Evolutionary conservation across 1,140 invertebrate genomes (phyloP).

Genomic region (Pectinophora gossypiella): DNA sequence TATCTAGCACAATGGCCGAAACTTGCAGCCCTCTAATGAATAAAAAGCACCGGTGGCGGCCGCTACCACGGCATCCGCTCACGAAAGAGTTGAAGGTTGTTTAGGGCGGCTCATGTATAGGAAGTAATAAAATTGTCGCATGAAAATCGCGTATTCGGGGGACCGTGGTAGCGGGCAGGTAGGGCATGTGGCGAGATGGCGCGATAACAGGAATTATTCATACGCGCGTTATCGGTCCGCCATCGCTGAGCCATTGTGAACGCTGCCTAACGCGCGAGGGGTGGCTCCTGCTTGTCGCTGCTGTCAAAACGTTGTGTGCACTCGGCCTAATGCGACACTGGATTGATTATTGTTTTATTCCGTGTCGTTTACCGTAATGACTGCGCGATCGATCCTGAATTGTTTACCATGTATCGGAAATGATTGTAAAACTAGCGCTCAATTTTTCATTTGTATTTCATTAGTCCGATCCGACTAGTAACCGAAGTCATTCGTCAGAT

Average conservation of each 20-base stretch:
- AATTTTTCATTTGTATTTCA: conserved; percentile 7
- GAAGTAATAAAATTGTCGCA: conserved; percentile 25
- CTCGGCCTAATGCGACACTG: conserved; percentile 48
- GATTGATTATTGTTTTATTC: conserved; percentile 61
- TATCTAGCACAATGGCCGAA: conserved; percentile 60
- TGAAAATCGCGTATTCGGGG: conserved; percentile 30
- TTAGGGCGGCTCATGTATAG: not conserved
- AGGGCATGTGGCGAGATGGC: conserved; percentile 70
- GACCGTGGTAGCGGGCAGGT: conserved; percentile 61
- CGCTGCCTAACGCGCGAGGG: conserved; percentile 47
- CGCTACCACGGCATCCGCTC: conserved; percentile 48
- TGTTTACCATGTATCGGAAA: conserved; percentile 9
- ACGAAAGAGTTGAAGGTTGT: conserved; percentile 4
- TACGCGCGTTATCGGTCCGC: conserved; percentile 64
- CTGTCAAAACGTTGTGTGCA: conserved; percentile 61
- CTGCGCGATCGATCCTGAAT: conserved; percentile 9
- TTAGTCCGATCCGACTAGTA: not conserved
- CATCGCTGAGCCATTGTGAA: conserved; percentile 64
- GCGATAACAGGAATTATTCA: conserved; percentile 73
- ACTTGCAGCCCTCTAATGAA: conserved; percentile 61
- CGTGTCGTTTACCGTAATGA: conserved; percentile 27
- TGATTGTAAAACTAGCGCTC: conserved; percentile 10
- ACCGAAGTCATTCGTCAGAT: not conserved
- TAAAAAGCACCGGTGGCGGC: conserved; percentile 49
- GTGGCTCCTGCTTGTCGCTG: conserved; percentile 57